Conservation (phyloP, 2,888 invertebrate genomes). For the Euspilapteryx auroguttella region DNA sequence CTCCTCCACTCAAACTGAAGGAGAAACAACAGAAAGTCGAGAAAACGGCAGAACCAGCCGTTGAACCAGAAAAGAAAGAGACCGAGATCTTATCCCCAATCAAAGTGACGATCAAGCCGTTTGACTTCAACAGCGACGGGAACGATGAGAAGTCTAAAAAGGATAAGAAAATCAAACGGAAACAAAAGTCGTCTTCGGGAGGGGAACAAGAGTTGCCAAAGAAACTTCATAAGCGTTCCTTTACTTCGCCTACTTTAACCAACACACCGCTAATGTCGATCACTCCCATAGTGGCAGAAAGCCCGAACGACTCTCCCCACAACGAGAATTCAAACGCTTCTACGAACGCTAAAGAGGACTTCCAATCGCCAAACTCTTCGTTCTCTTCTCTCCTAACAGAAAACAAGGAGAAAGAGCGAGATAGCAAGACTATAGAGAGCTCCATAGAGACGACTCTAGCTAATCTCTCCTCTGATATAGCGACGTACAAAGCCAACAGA, state of each 20-base stretch:
- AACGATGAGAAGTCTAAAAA: constrained; percentile 38
- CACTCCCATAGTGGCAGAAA: constrained; percentile 52
- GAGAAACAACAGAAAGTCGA: constrained; percentile 16
- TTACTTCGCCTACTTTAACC: constrained; percentile 48
- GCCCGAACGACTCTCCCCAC: constrained; percentile 51
- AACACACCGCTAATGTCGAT: constrained; percentile 57
- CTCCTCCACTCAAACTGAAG: constrained; percentile 28
- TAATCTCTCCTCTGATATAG: constrained; percentile 48
- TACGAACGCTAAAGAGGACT: constrained; percentile 26
- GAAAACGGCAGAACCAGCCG: neutral
- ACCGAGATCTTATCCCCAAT: constrained; percentile 40
- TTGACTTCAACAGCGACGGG: constrained; percentile 42
- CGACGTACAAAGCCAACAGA: constrained; percentile 64
- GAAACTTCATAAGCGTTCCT: constrained; percentile 45
- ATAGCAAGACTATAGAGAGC: constrained; percentile 44
- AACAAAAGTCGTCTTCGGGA: constrained; percentile 20
- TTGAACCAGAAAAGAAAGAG: constrained; percentile 5
- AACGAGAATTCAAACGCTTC: constrained; percentile 52
- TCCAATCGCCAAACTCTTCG: constrained; percentile 37
- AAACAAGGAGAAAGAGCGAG: constrained; percentile 27
- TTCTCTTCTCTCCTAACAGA: constrained; percentile 50
- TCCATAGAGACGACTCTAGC: constrained; percentile 48
- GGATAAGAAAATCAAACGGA: constrained; percentile 44
- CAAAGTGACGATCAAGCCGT: constrained; percentile 54
- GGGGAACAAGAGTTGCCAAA: constrained; percentile 25